Percentiles rank a stretch among this genome's conserved stretches.
Evolutionary conservation across 2,113 vertebrate species (phyloP).

Genomic region (Melanerpes formicivorus): DNA sequence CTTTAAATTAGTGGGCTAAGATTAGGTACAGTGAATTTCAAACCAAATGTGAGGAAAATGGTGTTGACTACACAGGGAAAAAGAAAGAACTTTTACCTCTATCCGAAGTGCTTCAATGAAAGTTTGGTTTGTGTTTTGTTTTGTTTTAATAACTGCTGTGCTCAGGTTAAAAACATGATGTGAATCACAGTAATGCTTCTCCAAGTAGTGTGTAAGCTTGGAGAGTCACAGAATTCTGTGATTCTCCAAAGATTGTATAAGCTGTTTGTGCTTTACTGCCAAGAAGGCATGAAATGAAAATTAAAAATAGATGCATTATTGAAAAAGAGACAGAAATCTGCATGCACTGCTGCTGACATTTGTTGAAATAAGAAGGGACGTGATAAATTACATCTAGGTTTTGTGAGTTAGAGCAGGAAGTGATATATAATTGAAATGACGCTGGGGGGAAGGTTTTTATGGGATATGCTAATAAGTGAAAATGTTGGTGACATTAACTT

Average conservation of each 20-base stretch:
- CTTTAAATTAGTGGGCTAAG: neutral
- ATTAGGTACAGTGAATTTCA: neutral
- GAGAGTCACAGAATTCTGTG: no score
- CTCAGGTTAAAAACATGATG: neutral
- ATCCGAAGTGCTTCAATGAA: neutral
- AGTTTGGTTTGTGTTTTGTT: no score
- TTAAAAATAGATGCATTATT: neutral
- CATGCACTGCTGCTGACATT: neutral
- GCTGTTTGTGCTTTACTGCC: neutral
- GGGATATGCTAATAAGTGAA: neutral
- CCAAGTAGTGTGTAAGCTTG: neutral
- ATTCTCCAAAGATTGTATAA: neutral
- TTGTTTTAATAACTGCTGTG: neutral
- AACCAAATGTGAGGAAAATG: neutral
- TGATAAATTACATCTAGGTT: neutral
- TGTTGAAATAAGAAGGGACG: neutral
- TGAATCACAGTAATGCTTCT: neutral
- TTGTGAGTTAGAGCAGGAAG: neutral
- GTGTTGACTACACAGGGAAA: neutral
- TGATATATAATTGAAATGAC: neutral
- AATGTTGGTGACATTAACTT: neutral
- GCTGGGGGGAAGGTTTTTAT: neutral
- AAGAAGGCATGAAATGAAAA: neutral
- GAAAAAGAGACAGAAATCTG: neutral
- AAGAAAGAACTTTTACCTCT: neutral